Conservation (phyloP, 1,140 invertebrate species). For the Zaprionus camerounensis region DNA sequence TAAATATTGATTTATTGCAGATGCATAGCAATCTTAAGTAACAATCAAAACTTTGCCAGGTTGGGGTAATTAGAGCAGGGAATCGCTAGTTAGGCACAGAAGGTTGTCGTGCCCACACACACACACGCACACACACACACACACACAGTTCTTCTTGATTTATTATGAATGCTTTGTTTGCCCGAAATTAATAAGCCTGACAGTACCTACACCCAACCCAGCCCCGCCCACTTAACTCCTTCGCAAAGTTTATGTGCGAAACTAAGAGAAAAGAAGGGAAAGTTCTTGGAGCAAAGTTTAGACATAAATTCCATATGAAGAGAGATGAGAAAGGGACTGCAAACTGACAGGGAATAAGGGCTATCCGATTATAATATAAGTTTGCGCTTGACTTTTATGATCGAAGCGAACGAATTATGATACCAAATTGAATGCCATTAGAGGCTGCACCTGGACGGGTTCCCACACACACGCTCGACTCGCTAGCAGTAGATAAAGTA, state of each 20-base stretch:
- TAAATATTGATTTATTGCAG: background rate
- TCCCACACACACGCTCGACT: constrained; percentile 13
- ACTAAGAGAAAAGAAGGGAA: background rate
- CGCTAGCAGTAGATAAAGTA: background rate
- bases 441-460: background rate
- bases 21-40: background rate
- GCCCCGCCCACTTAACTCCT: background rate
- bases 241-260: background rate
- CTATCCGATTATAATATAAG: constrained; percentile 5
- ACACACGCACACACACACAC: too few relatives aligned
- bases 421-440: background rate
- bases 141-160: background rate
- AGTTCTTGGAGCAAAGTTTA: constrained; percentile 23
- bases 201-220: background rate
- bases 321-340: background rate
- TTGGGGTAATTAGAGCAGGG: background rate
- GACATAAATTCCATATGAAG: constrained; percentile 26
- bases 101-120: background rate
- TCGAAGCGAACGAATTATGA: constrained; percentile 16
- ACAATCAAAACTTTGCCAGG: background rate
- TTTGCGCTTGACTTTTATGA: constrained; percentile 13
- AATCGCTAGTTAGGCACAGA: background rate
- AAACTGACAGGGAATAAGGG: too few relatives aligned
- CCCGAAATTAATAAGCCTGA: background rate
- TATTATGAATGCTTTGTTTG: background rate